Conservation (phyloP, 2,113 vertebrate genomes). For the Seriola dumerili region DNA sequence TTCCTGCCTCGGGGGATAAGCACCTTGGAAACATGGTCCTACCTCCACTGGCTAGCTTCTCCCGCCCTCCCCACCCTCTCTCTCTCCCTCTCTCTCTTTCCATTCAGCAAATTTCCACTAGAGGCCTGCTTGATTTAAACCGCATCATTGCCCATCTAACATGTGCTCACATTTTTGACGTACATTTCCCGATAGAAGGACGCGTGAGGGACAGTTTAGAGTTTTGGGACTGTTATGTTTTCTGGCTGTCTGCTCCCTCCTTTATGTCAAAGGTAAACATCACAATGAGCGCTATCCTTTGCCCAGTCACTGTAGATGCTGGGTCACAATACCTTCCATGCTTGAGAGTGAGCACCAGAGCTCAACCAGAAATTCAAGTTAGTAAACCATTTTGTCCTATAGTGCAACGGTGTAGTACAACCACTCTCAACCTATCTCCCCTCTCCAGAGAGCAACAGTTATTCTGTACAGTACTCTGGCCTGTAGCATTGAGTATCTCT, state of each 20-base stretch:
- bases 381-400: slow-evolving; percentile 42
- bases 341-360: slow-evolving; percentile 3
- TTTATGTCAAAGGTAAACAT: slow-evolving; percentile 33
- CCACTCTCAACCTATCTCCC: slow-evolving; percentile 39
- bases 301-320: neutral
- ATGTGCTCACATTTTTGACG: slow-evolving; percentile 50
- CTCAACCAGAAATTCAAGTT: slow-evolving; percentile 35
- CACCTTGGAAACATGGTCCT: slow-evolving; percentile 75
- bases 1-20: slow-evolving; percentile 77
- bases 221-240: slow-evolving; percentile 43
- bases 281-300: slow-evolving; percentile 11
- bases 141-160: slow-evolving; percentile 50
- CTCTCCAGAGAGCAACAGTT: slow-evolving; percentile 70
- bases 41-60: slow-evolving; percentile 57
- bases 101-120: slow-evolving; percentile 66
- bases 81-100: slow-evolving; percentile 31
- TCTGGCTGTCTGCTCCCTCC: slow-evolving; percentile 22
- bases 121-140: slow-evolving; percentile 60
- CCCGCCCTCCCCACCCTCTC: neutral
- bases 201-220: slow-evolving; percentile 26
- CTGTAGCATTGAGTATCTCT: slow-evolving; percentile 75
- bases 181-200: slow-evolving; percentile 41
- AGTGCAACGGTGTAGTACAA: slow-evolving; percentile 23
- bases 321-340: neutral
- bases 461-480: slow-evolving; percentile 48